Percentiles rank a stretch among this genome's conserved stretches.
phyloP scores from a whole-genome alignment of 1,140 invertebrate genomes.

The Heliothis subflexa region DNA sequence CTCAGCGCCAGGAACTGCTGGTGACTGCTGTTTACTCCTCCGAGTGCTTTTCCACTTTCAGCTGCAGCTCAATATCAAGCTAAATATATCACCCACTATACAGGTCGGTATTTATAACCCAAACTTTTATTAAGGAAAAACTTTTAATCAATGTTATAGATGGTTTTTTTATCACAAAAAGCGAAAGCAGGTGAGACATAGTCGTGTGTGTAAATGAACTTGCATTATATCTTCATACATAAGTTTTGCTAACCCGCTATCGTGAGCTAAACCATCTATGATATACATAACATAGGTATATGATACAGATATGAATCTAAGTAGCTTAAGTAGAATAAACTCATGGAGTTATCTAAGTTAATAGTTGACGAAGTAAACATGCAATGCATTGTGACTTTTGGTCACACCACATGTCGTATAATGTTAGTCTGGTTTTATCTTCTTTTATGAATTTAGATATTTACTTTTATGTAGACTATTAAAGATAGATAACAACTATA shows the following conservation, averaged over 20 bases:
- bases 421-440: not conserved
- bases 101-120: too few species aligned
- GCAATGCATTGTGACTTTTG: not conserved
- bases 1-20: not conserved
- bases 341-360: slow-evolving; percentile 6
- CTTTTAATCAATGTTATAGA: too few species aligned
- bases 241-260: too few species aligned
- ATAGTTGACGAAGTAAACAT: not conserved
- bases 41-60: not conserved
- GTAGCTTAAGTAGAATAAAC: not conserved
- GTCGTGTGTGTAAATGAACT: too few species aligned
- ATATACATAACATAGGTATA: too few species aligned
- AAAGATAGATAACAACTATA: too few species aligned
- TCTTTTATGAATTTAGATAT: too few species aligned
- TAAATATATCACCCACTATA: not conserved
- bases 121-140: too few species aligned
- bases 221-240: not conserved
- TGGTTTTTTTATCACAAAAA: too few species aligned
- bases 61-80: not conserved
- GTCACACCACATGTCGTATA: not conserved
- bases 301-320: not conserved
- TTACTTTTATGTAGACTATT: too few species aligned
- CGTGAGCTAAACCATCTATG: too few species aligned
- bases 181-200: too few species aligned
- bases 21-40: not conserved